Evolutionary conservation across 2,113 vertebrate species (phyloP), one percentile per base, ranked within the genome.

Genomic region (Podarcis raffonei): DNA sequence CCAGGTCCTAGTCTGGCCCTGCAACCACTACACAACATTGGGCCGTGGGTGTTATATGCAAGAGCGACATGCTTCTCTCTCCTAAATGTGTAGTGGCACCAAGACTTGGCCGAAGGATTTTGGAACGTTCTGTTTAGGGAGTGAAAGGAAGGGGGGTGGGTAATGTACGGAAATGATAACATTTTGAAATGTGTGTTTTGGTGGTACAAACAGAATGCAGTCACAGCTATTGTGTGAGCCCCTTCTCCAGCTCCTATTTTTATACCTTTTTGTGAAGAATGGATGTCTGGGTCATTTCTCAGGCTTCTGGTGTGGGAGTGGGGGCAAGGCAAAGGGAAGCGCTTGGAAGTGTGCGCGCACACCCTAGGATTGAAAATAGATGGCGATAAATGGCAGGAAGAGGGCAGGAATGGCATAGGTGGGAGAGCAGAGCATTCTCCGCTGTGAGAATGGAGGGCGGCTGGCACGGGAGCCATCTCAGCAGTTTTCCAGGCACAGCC

Each of bases 311-410:
- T 96, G 94, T 97, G 96, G 95, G 95, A 22, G 71, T 95, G 94
- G 94, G 89, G 96, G 94, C 96, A 96, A 35, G 16, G 65, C 35
- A 39, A 89, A 90, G 97, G 96, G 97, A 97, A 97, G 96, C 94
- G 91, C 96, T 96, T 92, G 89, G 94, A 95, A 97, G 72, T 16
- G 48, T 48, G 48, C 9, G 96, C 94, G 94, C 95, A 96, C 96
- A 96, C 95, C 96, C 96, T 96, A 87, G 92, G 95, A 95, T 42
- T 95, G 94, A 92, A 95, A 97, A 97, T 92, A 97, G 97, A 96
- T 96, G 95, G 90, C 95, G 95, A 97, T 98, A 97, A 98, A 98
- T 97, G 97, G 92, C 97, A 97, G 97, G 97, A 98, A 98, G 96
- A 97, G 39, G 35, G 96, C 96, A 96, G 95, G 96, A 95, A 96